phyloP scores from a whole-genome alignment of 2,888 invertebrate species.

The Hyalella azteca region DNA sequence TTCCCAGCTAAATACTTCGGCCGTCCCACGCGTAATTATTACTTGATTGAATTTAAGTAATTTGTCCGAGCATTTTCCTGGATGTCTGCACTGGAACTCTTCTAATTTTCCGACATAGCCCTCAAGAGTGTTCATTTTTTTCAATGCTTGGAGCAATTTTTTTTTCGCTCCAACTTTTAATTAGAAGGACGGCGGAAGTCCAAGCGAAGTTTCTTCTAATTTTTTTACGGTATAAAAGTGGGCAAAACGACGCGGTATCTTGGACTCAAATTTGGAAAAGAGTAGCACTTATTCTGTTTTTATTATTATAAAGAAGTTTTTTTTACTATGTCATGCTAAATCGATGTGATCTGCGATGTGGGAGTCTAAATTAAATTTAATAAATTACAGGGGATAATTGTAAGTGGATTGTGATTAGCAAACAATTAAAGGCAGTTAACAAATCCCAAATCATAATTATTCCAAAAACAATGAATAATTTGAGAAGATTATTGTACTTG shows the following conservation, averaged over 20 bases:
- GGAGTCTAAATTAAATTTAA: neutral
- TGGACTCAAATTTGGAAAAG: neutral
- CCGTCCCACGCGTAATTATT: too few relatives aligned
- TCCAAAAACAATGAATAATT: too few relatives aligned
- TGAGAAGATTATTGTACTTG: too few relatives aligned
- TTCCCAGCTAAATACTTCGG: too few relatives aligned
- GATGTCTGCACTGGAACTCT: neutral
- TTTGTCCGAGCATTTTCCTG: neutral
- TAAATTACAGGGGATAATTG: too few relatives aligned
- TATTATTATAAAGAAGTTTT: too few relatives aligned
- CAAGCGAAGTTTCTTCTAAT: neutral
- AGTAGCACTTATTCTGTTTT: neutral
- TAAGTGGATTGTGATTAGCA: too few relatives aligned
- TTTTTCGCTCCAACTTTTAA: conserved; percentile 14
- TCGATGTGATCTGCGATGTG: neutral
- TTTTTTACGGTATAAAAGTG: neutral
- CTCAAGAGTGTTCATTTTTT: neutral
- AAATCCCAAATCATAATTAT: too few relatives aligned
- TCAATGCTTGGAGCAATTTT: neutral
- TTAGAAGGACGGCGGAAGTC: neutral
- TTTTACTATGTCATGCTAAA: neutral
- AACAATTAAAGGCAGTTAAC: too few relatives aligned
- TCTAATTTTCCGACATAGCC: neutral
- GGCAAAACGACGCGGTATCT: neutral
- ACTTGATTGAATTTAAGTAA: neutral